Percentiles rank a stretch among this genome's conserved stretches.
phyloP scores from a whole-genome alignment of 2,888 invertebrate species.

The Melangyna quadrimaculata region DNA sequence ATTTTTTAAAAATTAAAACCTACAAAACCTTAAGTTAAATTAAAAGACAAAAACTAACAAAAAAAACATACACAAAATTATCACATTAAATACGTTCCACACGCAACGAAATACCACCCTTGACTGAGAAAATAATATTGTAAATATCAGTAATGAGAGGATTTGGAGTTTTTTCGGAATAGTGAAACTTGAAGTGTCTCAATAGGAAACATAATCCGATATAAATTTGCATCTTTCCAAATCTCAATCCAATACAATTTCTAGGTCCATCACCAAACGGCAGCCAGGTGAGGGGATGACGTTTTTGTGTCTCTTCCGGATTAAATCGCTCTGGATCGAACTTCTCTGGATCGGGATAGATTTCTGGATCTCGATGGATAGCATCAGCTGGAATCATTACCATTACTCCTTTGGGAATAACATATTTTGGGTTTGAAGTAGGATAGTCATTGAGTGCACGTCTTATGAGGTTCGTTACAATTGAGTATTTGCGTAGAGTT shows the following conservation, averaged over 20 bases:
- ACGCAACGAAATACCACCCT: constrained; percentile 74
- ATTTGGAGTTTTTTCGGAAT: too few species aligned
- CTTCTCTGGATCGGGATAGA: constrained; percentile 82
- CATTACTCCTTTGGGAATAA: constrained; percentile 79
- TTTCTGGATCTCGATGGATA: constrained; percentile 82
- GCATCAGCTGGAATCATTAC: constrained; percentile 77
- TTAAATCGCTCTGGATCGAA: constrained; percentile 85
- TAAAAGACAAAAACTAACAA: too few species aligned
- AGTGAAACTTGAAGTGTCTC: too few species aligned
- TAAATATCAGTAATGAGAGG: constrained; percentile 76
- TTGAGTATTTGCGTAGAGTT: constrained; percentile 83
- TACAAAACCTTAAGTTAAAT: too few species aligned
- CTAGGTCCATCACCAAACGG: constrained; percentile 79
- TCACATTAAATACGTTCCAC: constrained; percentile 64
- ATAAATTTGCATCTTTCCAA: constrained; percentile 78
- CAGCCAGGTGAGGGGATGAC: constrained; percentile 79
- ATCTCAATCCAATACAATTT: constrained; percentile 79
- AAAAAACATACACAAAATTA: too few species aligned
- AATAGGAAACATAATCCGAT: too few species aligned
- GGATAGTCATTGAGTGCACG: constrained; percentile 81
- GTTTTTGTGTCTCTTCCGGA: constrained; percentile 81
- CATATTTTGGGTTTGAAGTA: constrained; percentile 80
- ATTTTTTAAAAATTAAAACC: too few species aligned
- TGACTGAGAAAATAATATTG: constrained; percentile 41
- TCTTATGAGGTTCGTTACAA: constrained; percentile 80